Conservation (phyloP, 2,113 vertebrate species). For the Ivindomyrus marchei region DNA sequence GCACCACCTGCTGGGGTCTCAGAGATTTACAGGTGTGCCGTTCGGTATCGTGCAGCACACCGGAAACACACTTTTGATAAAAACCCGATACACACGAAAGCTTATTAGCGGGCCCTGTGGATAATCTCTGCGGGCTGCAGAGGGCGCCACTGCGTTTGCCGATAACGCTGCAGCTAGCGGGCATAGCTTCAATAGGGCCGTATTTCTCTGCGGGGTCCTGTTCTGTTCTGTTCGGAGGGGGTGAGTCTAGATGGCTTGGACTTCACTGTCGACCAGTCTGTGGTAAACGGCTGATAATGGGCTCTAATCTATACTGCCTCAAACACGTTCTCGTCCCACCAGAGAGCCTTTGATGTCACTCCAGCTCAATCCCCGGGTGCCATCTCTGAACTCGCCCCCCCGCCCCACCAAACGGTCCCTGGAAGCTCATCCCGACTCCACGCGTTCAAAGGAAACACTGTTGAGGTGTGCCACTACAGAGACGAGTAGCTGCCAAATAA, state of each 20-base stretch:
- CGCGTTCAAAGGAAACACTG: constrained; percentile 26
- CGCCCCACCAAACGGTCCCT: constrained; percentile 27
- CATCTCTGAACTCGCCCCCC: constrained; percentile 58
- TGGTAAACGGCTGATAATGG: constrained; percentile 64
- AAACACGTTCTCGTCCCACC: constrained; percentile 65
- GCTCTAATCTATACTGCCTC: constrained; percentile 68
- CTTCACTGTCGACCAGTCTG: constrained; percentile 53
- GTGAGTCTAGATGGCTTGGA: not conserved
- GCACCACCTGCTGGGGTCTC: not conserved
- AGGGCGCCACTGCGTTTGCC: not conserved
- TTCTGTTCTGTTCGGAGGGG: not conserved
- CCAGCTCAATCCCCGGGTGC: constrained; percentile 59
- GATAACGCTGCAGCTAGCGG: not conserved
- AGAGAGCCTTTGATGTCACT: constrained; percentile 67
- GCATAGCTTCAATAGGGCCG: not conserved
- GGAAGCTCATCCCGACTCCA: constrained; percentile 21
- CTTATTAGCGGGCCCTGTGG: not conserved
- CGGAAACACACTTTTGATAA: not conserved
- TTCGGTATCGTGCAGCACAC: not conserved
- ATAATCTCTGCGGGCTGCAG: not conserved
- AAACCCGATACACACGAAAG: not conserved
- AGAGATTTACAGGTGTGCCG: not conserved
- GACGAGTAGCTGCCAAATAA: not conserved
- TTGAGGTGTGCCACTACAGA: not conserved
- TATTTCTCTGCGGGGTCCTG: not conserved